Evolutionary conservation across 2,113 vertebrate species (phyloP).

Genomic region (Vidua macroura): DNA sequence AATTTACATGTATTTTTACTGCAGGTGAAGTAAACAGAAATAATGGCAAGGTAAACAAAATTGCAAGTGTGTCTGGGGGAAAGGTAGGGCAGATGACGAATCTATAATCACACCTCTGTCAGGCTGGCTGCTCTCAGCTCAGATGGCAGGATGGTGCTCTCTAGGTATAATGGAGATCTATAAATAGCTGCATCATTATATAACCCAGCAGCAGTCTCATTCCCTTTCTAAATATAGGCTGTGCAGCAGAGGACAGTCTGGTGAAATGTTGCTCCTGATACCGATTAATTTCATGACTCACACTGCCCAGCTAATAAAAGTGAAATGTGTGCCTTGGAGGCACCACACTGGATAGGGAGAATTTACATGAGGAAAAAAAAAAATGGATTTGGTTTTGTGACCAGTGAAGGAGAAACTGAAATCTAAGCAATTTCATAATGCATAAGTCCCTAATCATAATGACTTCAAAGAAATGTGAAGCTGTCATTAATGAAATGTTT

Average conservation of each 20-base stretch:
- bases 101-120: slow-evolving; percentile 53
- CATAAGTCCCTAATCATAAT: background rate
- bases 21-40: slow-evolving; percentile 34
- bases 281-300: slow-evolving; percentile 72
- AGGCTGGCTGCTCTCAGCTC: slow-evolving; percentile 65
- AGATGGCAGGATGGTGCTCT: slow-evolving; percentile 57
- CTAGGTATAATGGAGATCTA: slow-evolving; percentile 75
- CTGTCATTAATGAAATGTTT: background rate
- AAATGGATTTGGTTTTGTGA: background rate
- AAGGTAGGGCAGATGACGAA: background rate
- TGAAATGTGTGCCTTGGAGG: slow-evolving; percentile 61
- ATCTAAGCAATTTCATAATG: slow-evolving; percentile 33
- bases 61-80: slow-evolving; percentile 19
- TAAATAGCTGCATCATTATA: slow-evolving; percentile 76
- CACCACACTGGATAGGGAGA: background rate
- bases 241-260: slow-evolving; percentile 70
- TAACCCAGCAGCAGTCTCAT: slow-evolving; percentile 74
- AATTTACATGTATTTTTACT: slow-evolving; percentile 34
- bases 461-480: slow-evolving; percentile 40
- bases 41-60: slow-evolving; percentile 50
- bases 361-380: slow-evolving; percentile 17
- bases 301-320: slow-evolving; percentile 68
- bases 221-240: slow-evolving; percentile 78
- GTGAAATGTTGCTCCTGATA: slow-evolving; percentile 61
- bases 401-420: slow-evolving; percentile 29